Percentiles rank a stretch among this genome's conserved stretches.
Conservation (phyloP, 2,113 vertebrate species). For the Hiodon tergisus region DNA sequence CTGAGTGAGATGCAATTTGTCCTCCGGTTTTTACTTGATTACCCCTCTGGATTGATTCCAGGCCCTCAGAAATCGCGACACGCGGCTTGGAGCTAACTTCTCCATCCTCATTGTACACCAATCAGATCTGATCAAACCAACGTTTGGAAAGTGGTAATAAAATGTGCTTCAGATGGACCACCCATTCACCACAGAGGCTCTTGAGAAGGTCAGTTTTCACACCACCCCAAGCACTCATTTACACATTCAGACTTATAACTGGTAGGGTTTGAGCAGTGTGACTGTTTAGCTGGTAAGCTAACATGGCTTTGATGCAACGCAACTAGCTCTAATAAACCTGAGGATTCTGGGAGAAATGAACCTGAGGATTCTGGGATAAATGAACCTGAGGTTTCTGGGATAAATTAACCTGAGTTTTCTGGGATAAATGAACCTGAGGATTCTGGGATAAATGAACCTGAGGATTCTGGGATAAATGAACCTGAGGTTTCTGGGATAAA, state of each 20-base stretch:
- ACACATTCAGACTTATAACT: slow-evolving; percentile 25
- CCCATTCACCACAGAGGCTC: background rate
- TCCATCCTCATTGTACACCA: background rate
- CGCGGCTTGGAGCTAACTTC: background rate
- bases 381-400: too few species aligned
- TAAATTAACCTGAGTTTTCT: too few species aligned
- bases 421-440: too few species aligned
- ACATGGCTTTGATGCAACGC: slow-evolving; percentile 24
- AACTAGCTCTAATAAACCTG: slow-evolving; percentile 8
- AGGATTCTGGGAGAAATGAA: background rate
- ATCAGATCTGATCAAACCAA: slow-evolving; percentile 13
- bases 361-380: too few species aligned
- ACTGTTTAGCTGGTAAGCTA: slow-evolving; percentile 31
- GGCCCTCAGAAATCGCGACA: slow-evolving; percentile 10
- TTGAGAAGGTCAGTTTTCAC: background rate
- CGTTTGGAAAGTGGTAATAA: background rate
- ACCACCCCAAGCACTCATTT: slow-evolving; percentile 3
- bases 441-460: too few species aligned
- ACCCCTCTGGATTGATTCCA: slow-evolving; percentile 21
- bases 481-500: too few species aligned
- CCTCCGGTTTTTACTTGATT: slow-evolving; percentile 15
- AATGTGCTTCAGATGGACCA: background rate
- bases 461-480: too few species aligned
- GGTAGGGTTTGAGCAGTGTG: slow-evolving; percentile 20
- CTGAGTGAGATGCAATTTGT: background rate